Evolutionary conservation across 2,888 invertebrate species (phyloP).

Genomic region (Xestoiulus laeticollis): DNA sequence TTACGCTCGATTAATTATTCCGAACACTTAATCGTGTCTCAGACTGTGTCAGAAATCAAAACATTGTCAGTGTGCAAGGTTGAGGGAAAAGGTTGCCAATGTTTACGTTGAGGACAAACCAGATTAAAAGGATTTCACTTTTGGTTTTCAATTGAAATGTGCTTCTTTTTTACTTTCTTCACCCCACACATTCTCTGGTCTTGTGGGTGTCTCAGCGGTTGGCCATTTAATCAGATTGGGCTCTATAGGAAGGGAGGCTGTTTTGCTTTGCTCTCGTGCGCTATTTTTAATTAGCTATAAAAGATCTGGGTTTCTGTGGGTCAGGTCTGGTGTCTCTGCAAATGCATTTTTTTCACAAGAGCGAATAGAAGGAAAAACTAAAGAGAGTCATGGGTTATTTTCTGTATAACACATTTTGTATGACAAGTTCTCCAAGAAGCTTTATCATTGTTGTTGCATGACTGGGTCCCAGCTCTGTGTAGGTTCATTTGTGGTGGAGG

Average conservation of each 20-base stretch:
- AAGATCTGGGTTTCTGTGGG: neutral
- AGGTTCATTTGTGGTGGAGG: no score
- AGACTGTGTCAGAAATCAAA: neutral
- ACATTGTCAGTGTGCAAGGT: slow-evolving; percentile 27
- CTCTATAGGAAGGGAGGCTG: neutral
- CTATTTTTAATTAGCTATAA: neutral
- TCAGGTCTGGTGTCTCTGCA: neutral
- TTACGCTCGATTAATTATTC: slow-evolving; percentile 34
- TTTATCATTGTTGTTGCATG: no score
- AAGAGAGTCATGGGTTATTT: no score
- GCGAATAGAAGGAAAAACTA: no score
- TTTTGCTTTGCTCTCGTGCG: neutral
- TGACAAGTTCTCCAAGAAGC: no score
- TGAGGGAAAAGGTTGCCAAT: neutral
- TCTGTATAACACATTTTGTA: no score
- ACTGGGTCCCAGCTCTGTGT: no score
- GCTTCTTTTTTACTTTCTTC: neutral
- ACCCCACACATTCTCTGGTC: neutral
- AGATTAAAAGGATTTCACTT: slow-evolving; percentile 37
- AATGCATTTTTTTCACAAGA: neutral
- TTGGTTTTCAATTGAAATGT: neutral
- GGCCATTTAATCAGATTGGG: neutral
- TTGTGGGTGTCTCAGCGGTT: neutral
- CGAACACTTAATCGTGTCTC: neutral
- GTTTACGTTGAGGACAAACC: slow-evolving; percentile 7